These are phyloP conservation scores for Goniozus legneri DNA, from an alignment of 1,140 invertebrate genomes.

Conservation along the genomic window DNA sequence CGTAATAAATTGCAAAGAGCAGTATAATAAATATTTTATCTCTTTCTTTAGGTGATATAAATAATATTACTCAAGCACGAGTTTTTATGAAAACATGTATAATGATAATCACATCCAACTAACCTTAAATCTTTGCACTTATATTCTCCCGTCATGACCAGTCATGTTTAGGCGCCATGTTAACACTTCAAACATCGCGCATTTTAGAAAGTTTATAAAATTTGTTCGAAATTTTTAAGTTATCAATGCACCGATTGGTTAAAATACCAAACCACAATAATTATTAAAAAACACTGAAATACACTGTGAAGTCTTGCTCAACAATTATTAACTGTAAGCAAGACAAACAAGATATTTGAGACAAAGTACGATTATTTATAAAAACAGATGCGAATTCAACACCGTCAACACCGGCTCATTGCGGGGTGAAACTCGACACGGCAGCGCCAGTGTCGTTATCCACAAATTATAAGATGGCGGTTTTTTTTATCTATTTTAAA, in stretches of 20 bases:
- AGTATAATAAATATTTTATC: constrained; percentile 19
- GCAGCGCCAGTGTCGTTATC: constrained; percentile 16
- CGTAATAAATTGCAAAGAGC: constrained; percentile 11
- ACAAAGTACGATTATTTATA: constrained; percentile 28
- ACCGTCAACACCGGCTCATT: constrained; percentile 19
- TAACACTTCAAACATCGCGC: constrained; percentile 38
- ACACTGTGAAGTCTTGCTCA: constrained; percentile 2
- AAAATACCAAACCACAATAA: no score
- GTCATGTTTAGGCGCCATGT: constrained; percentile 37
- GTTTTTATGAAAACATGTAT: no score
- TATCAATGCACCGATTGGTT: not conserved
- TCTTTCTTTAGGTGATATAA: no score
- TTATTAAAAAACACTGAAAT: no score
- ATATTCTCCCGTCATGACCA: constrained; percentile 26
- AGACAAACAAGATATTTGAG: constrained; percentile 4
- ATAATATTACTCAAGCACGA: no score
- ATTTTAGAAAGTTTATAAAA: constrained; percentile 27
- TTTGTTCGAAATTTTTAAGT: constrained; percentile 11
- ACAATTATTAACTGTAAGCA: constrained; percentile 3
- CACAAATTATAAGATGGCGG: constrained; percentile 8
- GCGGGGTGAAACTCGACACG: constrained; percentile 15
- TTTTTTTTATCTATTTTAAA: no score
- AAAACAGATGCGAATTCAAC: constrained; percentile 29
- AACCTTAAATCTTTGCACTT: constrained; percentile 31
- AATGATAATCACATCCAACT: constrained; percentile 23